Percentiles rank a stretch among this genome's conserved stretches.
Conservation (phyloP, 2,797 vertebrate species). For the Gobionotothen gibberifrons region DNA sequence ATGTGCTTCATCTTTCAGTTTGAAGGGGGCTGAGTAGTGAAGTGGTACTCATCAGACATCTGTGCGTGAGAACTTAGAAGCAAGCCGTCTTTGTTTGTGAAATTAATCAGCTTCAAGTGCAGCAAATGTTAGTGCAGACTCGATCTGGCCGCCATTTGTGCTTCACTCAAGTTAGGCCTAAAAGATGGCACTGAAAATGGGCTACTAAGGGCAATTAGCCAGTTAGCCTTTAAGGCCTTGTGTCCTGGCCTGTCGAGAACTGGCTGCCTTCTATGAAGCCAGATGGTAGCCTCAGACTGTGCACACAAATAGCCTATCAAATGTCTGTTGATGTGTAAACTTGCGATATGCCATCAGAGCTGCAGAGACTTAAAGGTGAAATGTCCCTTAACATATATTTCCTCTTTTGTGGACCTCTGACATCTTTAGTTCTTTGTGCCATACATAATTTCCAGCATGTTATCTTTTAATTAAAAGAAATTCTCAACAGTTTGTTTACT, state of each 20-base stretch:
- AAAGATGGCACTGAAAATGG: conserved; percentile 65
- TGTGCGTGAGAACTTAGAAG: conserved; percentile 58
- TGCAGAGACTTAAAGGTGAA: conserved; percentile 59
- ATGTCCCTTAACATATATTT: conserved; percentile 39
- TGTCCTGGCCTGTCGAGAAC: conserved; percentile 73
- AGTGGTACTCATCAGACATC: conserved; percentile 72
- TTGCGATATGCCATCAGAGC: conserved; percentile 46
- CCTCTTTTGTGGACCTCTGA: conserved; percentile 17
- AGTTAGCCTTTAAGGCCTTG: conserved; percentile 80
- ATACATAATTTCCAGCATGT: conserved; percentile 24
- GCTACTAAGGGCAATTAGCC: conserved; percentile 75
- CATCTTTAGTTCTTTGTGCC: conserved; percentile 30
- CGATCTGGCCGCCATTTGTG: conserved; percentile 66
- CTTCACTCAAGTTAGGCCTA: conserved; percentile 57
- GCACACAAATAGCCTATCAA: conserved; percentile 67
- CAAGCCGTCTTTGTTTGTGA: conserved; percentile 66
- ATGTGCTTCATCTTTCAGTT: conserved; percentile 41
- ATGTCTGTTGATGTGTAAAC: conserved; percentile 66
- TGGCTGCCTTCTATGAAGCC: conserved; percentile 71
- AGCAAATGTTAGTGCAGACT: conserved; percentile 64
- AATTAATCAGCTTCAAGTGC: conserved; percentile 71
- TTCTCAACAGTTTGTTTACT: conserved; percentile 19
- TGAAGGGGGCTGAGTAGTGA: conserved; percentile 65
- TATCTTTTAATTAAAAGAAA: conserved; percentile 44
- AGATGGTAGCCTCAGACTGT: conserved; percentile 77